Conservation (phyloP, 1,140 invertebrate genomes). For the Drosophila tristis region DNA sequence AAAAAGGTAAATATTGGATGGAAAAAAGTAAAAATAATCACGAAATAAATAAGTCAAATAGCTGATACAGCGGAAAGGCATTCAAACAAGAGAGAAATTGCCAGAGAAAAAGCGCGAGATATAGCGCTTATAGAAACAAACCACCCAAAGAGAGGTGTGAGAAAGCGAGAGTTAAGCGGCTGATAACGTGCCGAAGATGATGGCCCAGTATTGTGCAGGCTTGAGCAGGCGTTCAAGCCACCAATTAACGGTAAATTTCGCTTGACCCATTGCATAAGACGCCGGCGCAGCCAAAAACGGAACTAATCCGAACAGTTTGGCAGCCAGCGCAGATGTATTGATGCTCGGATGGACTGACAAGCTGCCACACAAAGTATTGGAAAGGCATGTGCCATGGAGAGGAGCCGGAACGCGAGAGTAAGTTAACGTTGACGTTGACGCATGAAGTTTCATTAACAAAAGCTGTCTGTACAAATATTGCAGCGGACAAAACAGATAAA, state of each 20-base stretch:
- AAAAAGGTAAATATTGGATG: constrained; percentile 81
- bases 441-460: constrained; percentile 47
- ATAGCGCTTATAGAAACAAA: too few species aligned
- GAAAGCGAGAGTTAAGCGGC: constrained; percentile 45
- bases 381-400: constrained; percentile 19
- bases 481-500: constrained; percentile 50
- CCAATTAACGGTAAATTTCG: constrained; percentile 50
- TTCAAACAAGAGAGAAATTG: constrained; percentile 18
- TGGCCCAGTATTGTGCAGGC: constrained; percentile 29
- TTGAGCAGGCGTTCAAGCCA: constrained; percentile 51
- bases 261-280: constrained; percentile 68
- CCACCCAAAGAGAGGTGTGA: constrained; percentile 27
- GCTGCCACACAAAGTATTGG: constrained; percentile 6
- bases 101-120: constrained; percentile 15
- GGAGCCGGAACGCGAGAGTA: background rate
- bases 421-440: constrained; percentile 27
- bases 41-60: constrained; percentile 69
- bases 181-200: constrained; percentile 47
- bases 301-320: constrained; percentile 59
- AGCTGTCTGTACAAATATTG: constrained; percentile 38
- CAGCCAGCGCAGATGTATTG: background rate
- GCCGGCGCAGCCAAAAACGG: constrained; percentile 58
- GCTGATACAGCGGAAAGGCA: constrained; percentile 26
- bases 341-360: too few species aligned
- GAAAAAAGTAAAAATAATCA: constrained; percentile 52